Conservation (phyloP, 2,888 invertebrate species). For the Hyposoter dolosus region DNA sequence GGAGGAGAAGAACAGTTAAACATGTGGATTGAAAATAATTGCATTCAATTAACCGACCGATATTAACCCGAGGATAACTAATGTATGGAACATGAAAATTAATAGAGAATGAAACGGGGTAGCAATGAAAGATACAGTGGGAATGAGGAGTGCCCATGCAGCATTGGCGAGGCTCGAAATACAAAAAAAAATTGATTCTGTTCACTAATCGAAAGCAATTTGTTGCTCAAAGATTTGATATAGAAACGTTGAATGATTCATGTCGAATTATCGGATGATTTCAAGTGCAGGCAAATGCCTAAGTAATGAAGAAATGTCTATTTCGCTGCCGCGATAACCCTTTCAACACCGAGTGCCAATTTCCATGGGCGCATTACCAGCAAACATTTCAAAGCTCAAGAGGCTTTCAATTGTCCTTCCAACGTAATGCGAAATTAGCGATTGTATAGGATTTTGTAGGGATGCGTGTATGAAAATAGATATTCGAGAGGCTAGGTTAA, state of each 20-base stretch:
- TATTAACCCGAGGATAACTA: constrained; percentile 44
- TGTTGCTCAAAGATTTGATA: neutral
- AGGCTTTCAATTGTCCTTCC: constrained; percentile 35
- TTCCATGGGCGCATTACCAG: neutral
- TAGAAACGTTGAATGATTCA: neutral
- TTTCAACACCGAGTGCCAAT: neutral
- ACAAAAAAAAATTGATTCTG: constrained; percentile 1
- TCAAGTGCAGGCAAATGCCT: neutral
- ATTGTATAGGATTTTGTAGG: neutral
- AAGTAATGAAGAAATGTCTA: neutral
- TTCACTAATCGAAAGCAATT: neutral
- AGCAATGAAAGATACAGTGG: neutral
- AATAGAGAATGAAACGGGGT: constrained; percentile 27
- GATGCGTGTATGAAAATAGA: neutral
- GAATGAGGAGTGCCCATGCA: neutral
- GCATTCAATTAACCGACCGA: constrained; percentile 55
- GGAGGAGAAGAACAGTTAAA: constrained; percentile 17
- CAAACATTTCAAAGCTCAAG: constrained; percentile 20
- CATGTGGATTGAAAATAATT: constrained; percentile 51
- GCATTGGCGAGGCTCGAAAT: neutral
- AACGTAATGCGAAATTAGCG: constrained; percentile 16
- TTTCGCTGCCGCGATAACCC: constrained; percentile 4
- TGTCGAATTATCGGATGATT: neutral
- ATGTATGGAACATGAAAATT: constrained; percentile 42
- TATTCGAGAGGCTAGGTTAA: neutral